These are phyloP conservation scores for Drosophila formosana DNA, from an alignment of 2,888 invertebrate species.

Conservation along the genomic window DNA sequence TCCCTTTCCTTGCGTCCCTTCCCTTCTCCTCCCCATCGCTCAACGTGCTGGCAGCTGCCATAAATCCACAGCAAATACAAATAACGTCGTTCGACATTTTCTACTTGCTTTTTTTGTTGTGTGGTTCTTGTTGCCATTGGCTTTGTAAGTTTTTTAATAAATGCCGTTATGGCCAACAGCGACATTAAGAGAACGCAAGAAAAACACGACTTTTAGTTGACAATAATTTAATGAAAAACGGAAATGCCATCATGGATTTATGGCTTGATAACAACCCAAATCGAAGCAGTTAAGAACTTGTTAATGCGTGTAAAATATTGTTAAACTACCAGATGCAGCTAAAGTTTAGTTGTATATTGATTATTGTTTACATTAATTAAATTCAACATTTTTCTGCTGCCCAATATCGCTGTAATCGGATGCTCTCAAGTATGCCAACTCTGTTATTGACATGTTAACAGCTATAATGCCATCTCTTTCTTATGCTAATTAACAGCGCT, in stretches of 20 bases:
- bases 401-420: neutral
- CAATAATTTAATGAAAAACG: conserved; percentile 78
- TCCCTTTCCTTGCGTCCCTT: neutral
- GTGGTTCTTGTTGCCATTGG: conserved; percentile 34
- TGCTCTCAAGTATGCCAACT: neutral
- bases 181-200: conserved; percentile 3
- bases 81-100: conserved; percentile 55
- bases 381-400: neutral
- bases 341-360: neutral
- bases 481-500: neutral
- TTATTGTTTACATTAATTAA: neutral
- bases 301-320: neutral
- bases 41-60: conserved; percentile 21
- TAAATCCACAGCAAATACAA: conserved; percentile 70
- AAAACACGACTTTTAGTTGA: conserved; percentile 46
- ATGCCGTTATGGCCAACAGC: conserved; percentile 38
- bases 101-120: conserved; percentile 13
- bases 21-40: too few relatives aligned
- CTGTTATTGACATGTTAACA: neutral
- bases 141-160: conserved; percentile 71
- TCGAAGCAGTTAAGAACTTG: conserved; percentile 22
- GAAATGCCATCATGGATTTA: conserved; percentile 76
- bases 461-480: too few relatives aligned
- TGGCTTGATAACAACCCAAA: conserved; percentile 56
- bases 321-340: neutral